These are phyloP conservation scores for Sebastes hubbsi DNA, from an alignment of 2,797 vertebrate genomes.

Conservation along the genomic window DNA sequence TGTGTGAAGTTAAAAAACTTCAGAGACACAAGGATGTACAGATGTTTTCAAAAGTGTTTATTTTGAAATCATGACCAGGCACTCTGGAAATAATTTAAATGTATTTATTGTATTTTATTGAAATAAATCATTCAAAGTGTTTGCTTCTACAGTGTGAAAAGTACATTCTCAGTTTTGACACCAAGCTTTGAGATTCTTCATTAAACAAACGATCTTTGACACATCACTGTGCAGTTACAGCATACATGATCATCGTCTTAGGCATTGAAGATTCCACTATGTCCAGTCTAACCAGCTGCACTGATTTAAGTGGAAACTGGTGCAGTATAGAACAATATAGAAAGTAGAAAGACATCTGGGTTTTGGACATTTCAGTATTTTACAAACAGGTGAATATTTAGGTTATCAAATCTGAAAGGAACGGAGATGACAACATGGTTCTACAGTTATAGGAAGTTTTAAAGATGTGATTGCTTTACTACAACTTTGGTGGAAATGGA, in stretches of 20 bases:
- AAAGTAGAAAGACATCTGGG: slow-evolving; percentile 73
- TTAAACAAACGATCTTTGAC: slow-evolving; percentile 14
- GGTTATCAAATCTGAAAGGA: slow-evolving; percentile 37
- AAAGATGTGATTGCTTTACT: slow-evolving; percentile 51
- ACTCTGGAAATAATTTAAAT: slow-evolving; percentile 78
- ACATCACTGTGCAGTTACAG: slow-evolving; percentile 56
- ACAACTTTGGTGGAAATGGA: slow-evolving; percentile 31
- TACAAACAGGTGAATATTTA: slow-evolving; percentile 52
- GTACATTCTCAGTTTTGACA: slow-evolving; percentile 69
- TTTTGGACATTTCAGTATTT: slow-evolving; percentile 49
- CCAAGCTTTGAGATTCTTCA: slow-evolving; percentile 34
- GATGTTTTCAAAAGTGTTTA: slow-evolving; percentile 89
- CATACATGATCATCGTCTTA: slow-evolving; percentile 52
- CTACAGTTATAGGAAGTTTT: slow-evolving; percentile 45
- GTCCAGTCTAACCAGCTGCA: slow-evolving; percentile 28
- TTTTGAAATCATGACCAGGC: slow-evolving; percentile 83
- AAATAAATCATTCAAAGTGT: slow-evolving; percentile 85
- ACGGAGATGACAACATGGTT: slow-evolving; percentile 33
- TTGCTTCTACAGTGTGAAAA: slow-evolving; percentile 68
- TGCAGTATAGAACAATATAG: slow-evolving; percentile 49
- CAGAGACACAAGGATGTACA: slow-evolving; percentile 88
- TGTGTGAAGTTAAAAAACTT: slow-evolving; percentile 63
- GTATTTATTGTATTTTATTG: slow-evolving; percentile 85
- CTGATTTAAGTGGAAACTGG: slow-evolving; percentile 25
- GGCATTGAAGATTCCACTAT: slow-evolving; percentile 29